Base-by-base conservation (phyloP, 2,888 invertebrate genomes). In the Pseudococcus longispinus region DNA sequence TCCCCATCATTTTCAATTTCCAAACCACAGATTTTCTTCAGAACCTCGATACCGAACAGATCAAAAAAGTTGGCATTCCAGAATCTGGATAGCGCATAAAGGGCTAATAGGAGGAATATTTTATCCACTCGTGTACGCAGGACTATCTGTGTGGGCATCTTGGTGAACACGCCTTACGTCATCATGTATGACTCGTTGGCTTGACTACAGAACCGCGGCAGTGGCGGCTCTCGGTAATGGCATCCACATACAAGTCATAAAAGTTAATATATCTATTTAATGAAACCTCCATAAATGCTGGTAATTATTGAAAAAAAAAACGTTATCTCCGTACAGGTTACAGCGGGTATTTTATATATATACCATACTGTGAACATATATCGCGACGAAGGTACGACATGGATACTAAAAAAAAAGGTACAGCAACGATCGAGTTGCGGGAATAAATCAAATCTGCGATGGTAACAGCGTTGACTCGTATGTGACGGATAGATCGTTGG, bases 261-360 rank as follows among this genome's bases (percentile, higher is more conserved):
- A 80, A 74, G 77, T 80, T 42, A 80, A 80, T 80, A 80, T 80
- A 80, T 80, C 77, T 42, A 80, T 80, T 80, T 80, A 80, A 80
- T 80, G 70, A 80, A 80, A 80, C 37, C 77, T 60, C 60, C 23
- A 42, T 80, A 80, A 80, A 80, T 80, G 77, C 77, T 20, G 77
- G 77, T 80, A 80, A 80, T 80, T 80, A 80, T 80, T 80, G 77
- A 42, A 20, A 80, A 77, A 74, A 55, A 55, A 60, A 60, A 60
- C 60, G 23, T 60, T 74, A 74, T 20, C 77, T 23, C n/a, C 6
- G 42, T 80, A 80, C 77, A 80, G 77, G 42, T 42, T 23, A 23
- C 11, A 20, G 20, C 23, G 20, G 20, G 23, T 23, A 55, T n/a
- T 55, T 18, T n/a, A 55, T 55, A 55, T 55, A 37, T 8, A 8